These are phyloP conservation scores for Willisornis vidua DNA, from an alignment of 2,113 vertebrate species.

Conservation along the genomic window DNA sequence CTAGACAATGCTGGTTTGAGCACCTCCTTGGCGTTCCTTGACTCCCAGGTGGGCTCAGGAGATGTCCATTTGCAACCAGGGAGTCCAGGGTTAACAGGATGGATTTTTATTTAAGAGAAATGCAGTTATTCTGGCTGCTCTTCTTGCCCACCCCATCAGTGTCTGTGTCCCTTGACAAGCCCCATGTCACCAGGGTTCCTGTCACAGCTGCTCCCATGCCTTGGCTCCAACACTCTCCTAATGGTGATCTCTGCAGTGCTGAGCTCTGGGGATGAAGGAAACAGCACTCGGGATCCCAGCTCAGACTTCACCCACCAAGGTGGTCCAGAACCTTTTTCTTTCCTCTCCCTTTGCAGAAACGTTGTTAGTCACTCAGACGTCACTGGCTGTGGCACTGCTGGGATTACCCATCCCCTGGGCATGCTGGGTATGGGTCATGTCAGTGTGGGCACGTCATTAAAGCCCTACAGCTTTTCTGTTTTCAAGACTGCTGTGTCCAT, in stretches of 20 bases:
- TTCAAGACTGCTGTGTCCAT: not conserved
- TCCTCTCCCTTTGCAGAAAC: not conserved
- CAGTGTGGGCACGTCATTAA: not conserved
- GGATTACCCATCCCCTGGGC: not conserved
- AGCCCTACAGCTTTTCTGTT: not conserved
- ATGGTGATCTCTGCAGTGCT: not conserved
- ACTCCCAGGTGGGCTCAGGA: not conserved
- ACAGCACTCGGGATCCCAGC: accelerated
- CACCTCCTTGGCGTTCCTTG: not conserved
- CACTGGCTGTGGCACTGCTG: not conserved
- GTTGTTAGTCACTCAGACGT: accelerated
- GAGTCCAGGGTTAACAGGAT: not conserved
- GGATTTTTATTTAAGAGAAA: not conserved
- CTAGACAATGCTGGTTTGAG: not conserved
- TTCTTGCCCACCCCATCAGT: not conserved
- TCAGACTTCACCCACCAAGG: not conserved
- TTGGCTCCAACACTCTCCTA: accelerated
- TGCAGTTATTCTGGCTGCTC: not conserved
- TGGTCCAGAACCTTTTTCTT: not conserved
- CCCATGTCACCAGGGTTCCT: not conserved
- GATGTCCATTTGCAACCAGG: not conserved
- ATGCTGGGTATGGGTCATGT: not conserved
- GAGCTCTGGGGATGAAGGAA: not conserved
- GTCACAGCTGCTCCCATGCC: not conserved
- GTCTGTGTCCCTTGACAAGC: not conserved